Evolutionary conservation across 2,113 vertebrate genomes (phyloP).

Genomic region (Hippocampus zosterae): DNA sequence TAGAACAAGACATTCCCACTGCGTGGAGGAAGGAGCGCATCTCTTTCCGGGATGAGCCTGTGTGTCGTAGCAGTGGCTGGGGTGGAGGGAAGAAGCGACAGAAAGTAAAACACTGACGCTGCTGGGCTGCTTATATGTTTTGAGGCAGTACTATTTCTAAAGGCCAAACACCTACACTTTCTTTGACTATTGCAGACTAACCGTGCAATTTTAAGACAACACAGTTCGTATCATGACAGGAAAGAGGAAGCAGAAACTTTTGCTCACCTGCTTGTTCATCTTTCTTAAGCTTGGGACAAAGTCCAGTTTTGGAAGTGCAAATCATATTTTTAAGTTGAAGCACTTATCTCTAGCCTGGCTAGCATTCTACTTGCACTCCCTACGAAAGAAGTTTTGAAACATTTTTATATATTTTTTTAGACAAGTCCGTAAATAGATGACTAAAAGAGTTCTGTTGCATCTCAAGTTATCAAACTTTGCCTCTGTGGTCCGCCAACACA

Average conservation of each 20-base stretch:
- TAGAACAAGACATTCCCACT: constrained; percentile 69
- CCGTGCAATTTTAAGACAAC: constrained; percentile 37
- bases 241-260: constrained; percentile 46
- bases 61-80: constrained; percentile 85
- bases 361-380: background rate
- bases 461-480: background rate
- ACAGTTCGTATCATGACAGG: constrained; percentile 47
- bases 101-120: constrained; percentile 33
- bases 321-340: background rate
- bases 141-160: background rate
- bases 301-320: background rate
- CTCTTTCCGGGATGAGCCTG: constrained; percentile 81
- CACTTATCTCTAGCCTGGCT: background rate
- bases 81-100: constrained; percentile 85
- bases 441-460: background rate
- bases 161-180: constrained; percentile 63
- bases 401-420: too few species aligned
- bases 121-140: background rate
- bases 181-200: constrained; percentile 43
- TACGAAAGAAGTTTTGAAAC: background rate
- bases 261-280: background rate
- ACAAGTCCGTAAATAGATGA: background rate
- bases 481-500: background rate
- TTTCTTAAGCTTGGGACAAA: constrained; percentile 9
- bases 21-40: constrained; percentile 76